phyloP scores from a whole-genome alignment of 2,113 vertebrate species.

The Casuarius casuarius region DNA sequence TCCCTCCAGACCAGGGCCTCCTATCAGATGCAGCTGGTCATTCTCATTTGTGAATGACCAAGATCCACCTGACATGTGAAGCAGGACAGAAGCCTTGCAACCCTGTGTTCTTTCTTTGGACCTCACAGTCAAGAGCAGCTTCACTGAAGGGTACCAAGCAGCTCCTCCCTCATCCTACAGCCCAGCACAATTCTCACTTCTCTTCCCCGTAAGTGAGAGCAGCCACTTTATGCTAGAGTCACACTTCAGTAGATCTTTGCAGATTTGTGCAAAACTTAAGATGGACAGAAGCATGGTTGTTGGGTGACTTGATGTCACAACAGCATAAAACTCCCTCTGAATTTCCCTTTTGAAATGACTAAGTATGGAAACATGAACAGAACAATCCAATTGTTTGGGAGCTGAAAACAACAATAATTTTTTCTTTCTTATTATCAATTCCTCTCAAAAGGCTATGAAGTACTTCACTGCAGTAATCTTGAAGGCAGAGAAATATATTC shows the following conservation, averaged over 20 bases:
- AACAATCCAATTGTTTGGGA: background rate
- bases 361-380: background rate
- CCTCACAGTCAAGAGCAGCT: background rate
- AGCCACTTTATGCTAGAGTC: background rate
- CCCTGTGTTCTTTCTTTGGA: background rate
- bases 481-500: background rate
- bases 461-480: background rate
- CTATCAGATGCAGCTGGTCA: background rate
- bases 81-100: background rate
- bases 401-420: background rate
- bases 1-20: background rate
- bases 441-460: background rate
- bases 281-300: background rate
- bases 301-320: background rate
- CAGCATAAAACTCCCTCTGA: background rate
- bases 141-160: background rate
- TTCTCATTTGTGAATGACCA: background rate
- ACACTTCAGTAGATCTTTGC: background rate
- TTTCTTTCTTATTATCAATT: background rate
- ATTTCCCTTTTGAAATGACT: background rate
- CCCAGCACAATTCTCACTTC: background rate
- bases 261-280: background rate
- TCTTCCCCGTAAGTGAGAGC: fast-evolving
- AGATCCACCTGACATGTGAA: background rate
- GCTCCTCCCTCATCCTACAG: background rate